Conservation (phyloP, 2,797 vertebrate genomes). For the Cyprinodon diabolis region DNA sequence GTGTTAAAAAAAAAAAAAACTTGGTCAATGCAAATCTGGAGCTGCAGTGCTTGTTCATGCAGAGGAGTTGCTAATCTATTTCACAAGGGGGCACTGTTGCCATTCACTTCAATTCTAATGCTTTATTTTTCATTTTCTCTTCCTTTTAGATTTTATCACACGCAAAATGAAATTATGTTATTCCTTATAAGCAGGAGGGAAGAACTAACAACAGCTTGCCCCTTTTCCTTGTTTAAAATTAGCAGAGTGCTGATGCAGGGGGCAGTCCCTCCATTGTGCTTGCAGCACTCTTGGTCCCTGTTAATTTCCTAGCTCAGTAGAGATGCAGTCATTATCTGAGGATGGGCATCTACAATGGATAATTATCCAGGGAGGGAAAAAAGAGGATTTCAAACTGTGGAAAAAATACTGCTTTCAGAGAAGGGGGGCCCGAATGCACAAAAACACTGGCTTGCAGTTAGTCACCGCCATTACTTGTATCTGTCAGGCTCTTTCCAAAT, state of each 20-base stretch:
- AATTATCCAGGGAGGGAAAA: conserved; percentile 70
- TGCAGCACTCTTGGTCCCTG: conserved; percentile 67
- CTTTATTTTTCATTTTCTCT: conserved; percentile 53
- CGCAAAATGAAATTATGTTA: conserved; percentile 74
- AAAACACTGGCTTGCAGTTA: conserved; percentile 64
- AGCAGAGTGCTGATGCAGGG: conserved; percentile 66
- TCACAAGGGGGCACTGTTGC: conserved; percentile 82
- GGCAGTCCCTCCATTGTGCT: conserved; percentile 73
- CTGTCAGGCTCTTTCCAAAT: conserved; percentile 44
- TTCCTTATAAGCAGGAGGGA: conserved; percentile 62
- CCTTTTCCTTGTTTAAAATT: conserved; percentile 71
- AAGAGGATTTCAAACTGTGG: conserved; percentile 77
- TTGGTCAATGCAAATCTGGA: conserved; percentile 32
- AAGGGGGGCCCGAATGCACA: conserved; percentile 56
- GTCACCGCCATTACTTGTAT: conserved; percentile 64
- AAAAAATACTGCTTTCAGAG: conserved; percentile 74
- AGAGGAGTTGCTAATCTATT: conserved; percentile 35
- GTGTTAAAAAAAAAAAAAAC: conserved; percentile 30
- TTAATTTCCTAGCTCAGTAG: conserved; percentile 80
- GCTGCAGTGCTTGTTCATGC: conserved; percentile 18
- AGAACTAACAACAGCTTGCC: conserved; percentile 63
- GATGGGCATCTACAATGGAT: conserved; percentile 80
- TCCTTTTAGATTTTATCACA: conserved; percentile 70
- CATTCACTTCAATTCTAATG: conserved; percentile 59
- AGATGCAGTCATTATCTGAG: conserved; percentile 80